These are phyloP conservation scores for Tubiluchus corallicola DNA, from an alignment of 2,888 invertebrate species.

Conservation along the genomic window DNA sequence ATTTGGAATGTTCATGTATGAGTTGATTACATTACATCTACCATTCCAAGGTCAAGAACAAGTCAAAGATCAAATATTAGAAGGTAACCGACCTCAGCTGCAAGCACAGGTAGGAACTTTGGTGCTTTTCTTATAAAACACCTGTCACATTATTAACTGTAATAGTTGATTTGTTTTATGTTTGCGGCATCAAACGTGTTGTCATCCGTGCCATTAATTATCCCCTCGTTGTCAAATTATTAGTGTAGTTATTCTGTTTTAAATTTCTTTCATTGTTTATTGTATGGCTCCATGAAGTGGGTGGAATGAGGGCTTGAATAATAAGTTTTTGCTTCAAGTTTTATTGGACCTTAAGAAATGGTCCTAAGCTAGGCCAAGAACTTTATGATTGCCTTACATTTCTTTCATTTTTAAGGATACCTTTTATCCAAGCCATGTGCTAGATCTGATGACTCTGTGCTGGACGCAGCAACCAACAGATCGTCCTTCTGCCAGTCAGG, in stretches of 20 bases:
- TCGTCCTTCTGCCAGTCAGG: constrained; percentile 81
- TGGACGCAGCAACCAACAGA: constrained; percentile 64
- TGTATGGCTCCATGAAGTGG: not conserved
- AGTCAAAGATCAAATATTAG: constrained; percentile 84
- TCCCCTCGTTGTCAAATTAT: too few relatives aligned
- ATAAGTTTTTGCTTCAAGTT: too few relatives aligned
- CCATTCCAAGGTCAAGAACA: constrained; percentile 94
- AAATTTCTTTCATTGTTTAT: too few relatives aligned
- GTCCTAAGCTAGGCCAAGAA: too few relatives aligned
- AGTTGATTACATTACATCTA: constrained; percentile 71
- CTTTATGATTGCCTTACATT: too few relatives aligned
- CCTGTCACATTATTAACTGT: not conserved
- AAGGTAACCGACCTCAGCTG: constrained; percentile 76
- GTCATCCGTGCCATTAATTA: too few relatives aligned
- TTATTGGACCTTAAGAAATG: too few relatives aligned
- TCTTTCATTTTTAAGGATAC: constrained; percentile 29
- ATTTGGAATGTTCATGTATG: constrained; percentile 95
- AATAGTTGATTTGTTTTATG: too few relatives aligned
- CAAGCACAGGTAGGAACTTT: constrained; percentile 49
- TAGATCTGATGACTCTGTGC: constrained; percentile 87
- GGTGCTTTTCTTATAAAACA: not conserved
- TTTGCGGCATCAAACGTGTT: too few relatives aligned
- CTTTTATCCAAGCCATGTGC: constrained; percentile 40
- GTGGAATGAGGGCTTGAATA: constrained; percentile 5
- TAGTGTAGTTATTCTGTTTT: too few relatives aligned